phyloP scores from a whole-genome alignment of 2,888 invertebrate genomes.

The Trichopoda pennipes region DNA sequence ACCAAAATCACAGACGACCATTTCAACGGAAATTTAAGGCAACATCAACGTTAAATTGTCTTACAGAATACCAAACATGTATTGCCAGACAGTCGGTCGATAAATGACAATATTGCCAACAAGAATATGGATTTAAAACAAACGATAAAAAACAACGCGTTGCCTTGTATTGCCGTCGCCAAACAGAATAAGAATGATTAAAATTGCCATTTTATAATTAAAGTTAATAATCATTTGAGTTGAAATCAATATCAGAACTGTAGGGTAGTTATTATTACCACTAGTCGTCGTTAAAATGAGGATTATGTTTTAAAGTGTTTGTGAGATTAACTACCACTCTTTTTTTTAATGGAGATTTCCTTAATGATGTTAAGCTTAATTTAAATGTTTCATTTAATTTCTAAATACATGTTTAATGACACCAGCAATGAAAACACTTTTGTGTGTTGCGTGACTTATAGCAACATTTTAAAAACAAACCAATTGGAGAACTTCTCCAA shows the following conservation, averaged over 20 bases:
- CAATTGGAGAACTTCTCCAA: no score
- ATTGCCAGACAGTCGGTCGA: no score
- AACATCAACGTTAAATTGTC: no score
- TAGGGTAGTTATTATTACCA: background rate
- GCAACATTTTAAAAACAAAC: background rate
- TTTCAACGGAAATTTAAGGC: no score
- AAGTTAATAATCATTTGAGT: background rate
- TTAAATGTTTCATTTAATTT: constrained; percentile 39
- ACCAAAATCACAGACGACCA: no score
- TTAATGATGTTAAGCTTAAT: constrained; percentile 36
- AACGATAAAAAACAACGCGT: no score
- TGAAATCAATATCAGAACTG: constrained; percentile 18
- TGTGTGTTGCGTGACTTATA: background rate
- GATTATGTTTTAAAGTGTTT: background rate
- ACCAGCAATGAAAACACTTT: background rate
- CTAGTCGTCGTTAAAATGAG: background rate
- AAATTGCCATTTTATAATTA: no score
- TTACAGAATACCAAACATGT: no score
- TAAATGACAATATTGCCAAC: no score
- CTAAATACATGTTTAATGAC: constrained; percentile 3
- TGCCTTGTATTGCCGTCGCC: no score
- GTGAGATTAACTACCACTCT: constrained; percentile 4
- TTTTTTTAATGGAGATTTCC: constrained; percentile 8
- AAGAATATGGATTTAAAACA: no score
- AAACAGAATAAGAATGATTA: no score